Base-by-base conservation (phyloP, 1,140 invertebrate species). In the Matsumurasca onukii region DNA sequence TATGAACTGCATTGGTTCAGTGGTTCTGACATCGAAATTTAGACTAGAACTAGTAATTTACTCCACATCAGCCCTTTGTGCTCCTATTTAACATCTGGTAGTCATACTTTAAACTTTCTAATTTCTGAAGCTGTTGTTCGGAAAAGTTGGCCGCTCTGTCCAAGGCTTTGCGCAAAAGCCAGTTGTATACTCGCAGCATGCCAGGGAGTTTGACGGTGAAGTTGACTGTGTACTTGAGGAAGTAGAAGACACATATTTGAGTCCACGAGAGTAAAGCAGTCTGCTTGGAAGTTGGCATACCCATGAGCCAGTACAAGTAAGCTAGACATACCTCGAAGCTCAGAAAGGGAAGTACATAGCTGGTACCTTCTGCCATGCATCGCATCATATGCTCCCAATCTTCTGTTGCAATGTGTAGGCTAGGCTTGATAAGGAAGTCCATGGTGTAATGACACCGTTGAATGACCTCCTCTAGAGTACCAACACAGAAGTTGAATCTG, bases 401-500 rank as follows among this genome's bases (percentile, higher is more conserved):
- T 0, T 78, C 73, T 1, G 61, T 75, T 0, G 80, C 65, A 1
- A 69, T n/a, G 0, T 73, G 65, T 0, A 83, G 74, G 69, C 78
- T 79, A 17, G 81, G 80, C 48, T 77, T 78, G 0, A 81, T 68
- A 72, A 77, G 76, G 0, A 68, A 22, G 2, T 79, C 69, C 20
- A 82, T 69, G 29, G 81, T 73, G 13, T 83, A 77, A 31, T 70
- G 63, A n/a, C 77, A 78, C 2, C 84, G 74, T 39, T 75, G 48
- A 51, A 73, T 45, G 0, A 82, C 75, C 27, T 82, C 80, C 20
- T 78, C 72, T 31, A 83, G 70, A 31, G 71, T 78, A 0, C 82
- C 83, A 0, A 75, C 73, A 71, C 85, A 87, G 29, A 88, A 80
- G 72, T 88, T 89, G 70, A 75, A 89, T 83, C 84, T 85, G 74